Percentiles rank a stretch among this genome's conserved stretches.
Conservation (phyloP, 2,113 vertebrate species). For the Prolemur simus region DNA sequence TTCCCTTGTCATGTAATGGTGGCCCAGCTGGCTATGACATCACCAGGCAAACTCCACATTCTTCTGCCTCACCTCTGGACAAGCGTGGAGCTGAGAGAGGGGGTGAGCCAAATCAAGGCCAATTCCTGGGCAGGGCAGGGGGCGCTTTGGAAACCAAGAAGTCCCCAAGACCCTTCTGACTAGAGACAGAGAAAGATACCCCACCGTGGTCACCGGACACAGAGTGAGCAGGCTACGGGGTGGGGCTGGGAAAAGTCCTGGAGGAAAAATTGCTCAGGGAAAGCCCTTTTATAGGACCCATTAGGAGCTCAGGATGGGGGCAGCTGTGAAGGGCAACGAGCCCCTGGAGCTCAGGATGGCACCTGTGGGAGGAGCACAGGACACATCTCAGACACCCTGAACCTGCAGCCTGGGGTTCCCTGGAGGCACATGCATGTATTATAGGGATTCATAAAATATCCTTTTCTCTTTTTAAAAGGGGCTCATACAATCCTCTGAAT, state of each 20-base stretch:
- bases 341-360: not conserved
- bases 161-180: not conserved
- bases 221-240: not conserved
- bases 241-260: not conserved
- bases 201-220: not conserved
- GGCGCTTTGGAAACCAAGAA: not conserved
- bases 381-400: not conserved
- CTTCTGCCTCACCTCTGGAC: not conserved
- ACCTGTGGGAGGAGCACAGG: not conserved
- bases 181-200: not conserved
- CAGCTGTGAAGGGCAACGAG: not conserved
- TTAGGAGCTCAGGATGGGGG: not conserved
- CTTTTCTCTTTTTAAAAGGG: constrained; percentile 19
- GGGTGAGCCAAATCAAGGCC: not conserved
- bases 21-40: not conserved
- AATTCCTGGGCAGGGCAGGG: not conserved
- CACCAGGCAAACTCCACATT: not conserved
- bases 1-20: not conserved
- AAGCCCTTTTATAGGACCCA: not conserved
- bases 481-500: not conserved
- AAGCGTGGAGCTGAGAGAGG: not conserved
- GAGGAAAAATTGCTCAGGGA: not conserved
- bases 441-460: not conserved
- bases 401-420: not conserved
- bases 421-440: not conserved